These are phyloP conservation scores for Rambutsinella grinnellia DNA, from an alignment of 2,888 invertebrate species.

Conservation along the genomic window DNA sequence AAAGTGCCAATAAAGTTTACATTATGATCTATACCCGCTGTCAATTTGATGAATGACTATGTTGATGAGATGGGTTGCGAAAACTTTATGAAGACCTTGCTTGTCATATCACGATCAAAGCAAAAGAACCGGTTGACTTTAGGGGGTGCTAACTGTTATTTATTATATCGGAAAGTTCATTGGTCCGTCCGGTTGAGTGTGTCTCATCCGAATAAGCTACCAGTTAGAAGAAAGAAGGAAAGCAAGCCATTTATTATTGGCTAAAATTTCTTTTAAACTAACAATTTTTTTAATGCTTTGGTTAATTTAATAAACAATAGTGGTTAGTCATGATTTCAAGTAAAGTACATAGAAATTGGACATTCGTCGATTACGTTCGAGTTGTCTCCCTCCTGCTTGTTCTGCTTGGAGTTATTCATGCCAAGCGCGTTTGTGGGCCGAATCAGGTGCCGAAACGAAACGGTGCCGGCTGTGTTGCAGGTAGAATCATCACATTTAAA, in stretches of 20 bases:
- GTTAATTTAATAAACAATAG: too few species aligned
- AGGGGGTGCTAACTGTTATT: constrained; percentile 41
- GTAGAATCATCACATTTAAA: constrained; percentile 19
- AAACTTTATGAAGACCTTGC: constrained; percentile 29
- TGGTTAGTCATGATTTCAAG: too few species aligned
- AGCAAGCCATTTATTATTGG: too few species aligned
- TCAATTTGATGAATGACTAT: constrained; percentile 40
- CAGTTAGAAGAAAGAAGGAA: background rate
- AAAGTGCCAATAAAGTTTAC: too few species aligned
- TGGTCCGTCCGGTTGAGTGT: constrained; percentile 26
- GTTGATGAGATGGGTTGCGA: constrained; percentile 20
- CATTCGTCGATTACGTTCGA: too few species aligned
- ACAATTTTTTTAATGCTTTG: too few species aligned
- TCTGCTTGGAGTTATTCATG: too few species aligned
- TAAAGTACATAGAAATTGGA: too few species aligned
- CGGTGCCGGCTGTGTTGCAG: constrained; percentile 60
- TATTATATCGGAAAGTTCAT: constrained; percentile 45
- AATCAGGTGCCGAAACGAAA: constrained; percentile 62
- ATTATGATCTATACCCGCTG: too few species aligned
- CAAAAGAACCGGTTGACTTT: constrained; percentile 50
- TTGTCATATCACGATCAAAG: constrained; percentile 31
- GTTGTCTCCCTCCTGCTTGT: too few species aligned
- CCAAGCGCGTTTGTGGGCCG: constrained; percentile 60
- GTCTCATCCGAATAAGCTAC: background rate
- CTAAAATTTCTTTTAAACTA: too few species aligned